These are phyloP conservation scores for Columbina picui DNA, from an alignment of 2,113 vertebrate species.

Conservation along the genomic window DNA sequence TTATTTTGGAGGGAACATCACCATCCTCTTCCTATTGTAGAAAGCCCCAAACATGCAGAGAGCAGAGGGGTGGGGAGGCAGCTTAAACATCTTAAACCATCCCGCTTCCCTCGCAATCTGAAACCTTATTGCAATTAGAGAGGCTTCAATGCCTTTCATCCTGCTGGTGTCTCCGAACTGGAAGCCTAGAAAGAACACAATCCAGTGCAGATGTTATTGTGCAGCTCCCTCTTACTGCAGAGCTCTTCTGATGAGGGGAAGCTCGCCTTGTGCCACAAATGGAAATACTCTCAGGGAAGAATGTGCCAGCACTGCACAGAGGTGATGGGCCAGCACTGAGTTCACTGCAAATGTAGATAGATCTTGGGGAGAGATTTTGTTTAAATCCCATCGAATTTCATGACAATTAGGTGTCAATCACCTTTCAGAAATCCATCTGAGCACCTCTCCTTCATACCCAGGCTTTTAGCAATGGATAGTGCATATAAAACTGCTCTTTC, in stretches of 20 bases:
- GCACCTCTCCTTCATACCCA: neutral
- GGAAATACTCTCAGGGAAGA: neutral
- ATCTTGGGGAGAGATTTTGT: neutral
- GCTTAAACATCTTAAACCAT: neutral
- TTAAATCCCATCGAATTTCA: neutral
- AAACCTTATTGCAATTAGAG: neutral
- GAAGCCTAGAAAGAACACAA: neutral
- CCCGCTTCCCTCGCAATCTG: rapidly evolving
- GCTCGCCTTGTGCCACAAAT: neutral
- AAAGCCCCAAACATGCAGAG: neutral
- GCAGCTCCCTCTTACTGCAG: neutral
- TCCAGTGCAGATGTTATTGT: neutral
- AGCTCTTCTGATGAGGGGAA: neutral
- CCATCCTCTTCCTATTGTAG: neutral
- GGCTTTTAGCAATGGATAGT: neutral
- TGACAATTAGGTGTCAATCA: neutral
- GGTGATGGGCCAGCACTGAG: neutral
- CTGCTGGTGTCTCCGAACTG: rapidly evolving
- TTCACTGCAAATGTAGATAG: neutral
- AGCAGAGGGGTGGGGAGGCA: neutral
- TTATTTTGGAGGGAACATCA: neutral
- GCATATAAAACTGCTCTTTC: neutral
- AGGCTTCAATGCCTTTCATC: neutral
- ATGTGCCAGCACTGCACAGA: rapidly evolving
- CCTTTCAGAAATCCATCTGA: neutral